Evolutionary conservation across 1,140 invertebrate species (phyloP).

Genomic region (Fopius arisanus): DNA sequence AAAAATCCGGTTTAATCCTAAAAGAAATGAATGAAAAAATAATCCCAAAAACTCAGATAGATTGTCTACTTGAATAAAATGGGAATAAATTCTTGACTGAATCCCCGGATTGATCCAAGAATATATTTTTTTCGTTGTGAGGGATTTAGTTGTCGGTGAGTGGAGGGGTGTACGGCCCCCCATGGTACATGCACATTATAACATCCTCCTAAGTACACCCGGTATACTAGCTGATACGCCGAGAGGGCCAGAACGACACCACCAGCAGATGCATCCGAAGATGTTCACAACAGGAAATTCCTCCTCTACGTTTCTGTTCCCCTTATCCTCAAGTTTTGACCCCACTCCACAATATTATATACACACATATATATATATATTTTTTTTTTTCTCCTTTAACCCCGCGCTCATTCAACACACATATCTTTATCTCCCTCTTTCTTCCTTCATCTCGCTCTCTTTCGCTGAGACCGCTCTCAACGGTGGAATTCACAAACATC

Average conservation of each 20-base stretch:
- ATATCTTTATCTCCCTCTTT: conserved; percentile 21
- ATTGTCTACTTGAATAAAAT: no score
- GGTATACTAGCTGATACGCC: conserved; percentile 20
- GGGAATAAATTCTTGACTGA: no score
- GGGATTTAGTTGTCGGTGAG: no score
- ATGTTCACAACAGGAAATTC: conserved; percentile 63
- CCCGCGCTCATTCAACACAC: conserved; percentile 10
- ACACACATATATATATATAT: neutral
- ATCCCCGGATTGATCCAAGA: no score
- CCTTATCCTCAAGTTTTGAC: conserved; percentile 27
- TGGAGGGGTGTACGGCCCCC: neutral
- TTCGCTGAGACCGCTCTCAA: conserved; percentile 34
- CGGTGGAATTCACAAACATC: conserved; percentile 48
- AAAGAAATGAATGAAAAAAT: no score
- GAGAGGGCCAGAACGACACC: conserved; percentile 37
- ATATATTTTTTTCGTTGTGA: no score
- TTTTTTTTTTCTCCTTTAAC: conserved; percentile 16
- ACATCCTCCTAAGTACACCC: neutral
- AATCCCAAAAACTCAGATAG: no score
- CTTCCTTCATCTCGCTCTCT: conserved; percentile 34
- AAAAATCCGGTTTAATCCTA: no score
- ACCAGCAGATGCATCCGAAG: conserved; percentile 60
- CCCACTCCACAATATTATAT: conserved; percentile 27
- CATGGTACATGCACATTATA: neutral
- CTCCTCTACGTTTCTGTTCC: conserved; percentile 44